Evolutionary conservation across 1,140 invertebrate genomes (phyloP).

Genomic region (Notospermus geniculatus): DNA sequence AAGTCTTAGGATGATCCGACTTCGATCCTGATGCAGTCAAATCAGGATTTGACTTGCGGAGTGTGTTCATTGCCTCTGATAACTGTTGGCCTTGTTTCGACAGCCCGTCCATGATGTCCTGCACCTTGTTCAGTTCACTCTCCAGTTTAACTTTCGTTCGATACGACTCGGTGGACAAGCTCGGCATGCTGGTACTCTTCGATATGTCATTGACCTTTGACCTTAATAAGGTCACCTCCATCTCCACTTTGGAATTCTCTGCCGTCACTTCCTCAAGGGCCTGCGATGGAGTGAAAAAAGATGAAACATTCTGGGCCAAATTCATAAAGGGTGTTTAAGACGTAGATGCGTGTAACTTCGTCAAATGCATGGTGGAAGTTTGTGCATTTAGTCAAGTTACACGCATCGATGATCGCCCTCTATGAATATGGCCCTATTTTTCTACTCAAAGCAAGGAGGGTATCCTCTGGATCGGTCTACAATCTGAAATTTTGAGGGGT

Average conservation of each 20-base stretch:
- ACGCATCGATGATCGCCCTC: too few species aligned
- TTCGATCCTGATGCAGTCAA: constrained; percentile 29
- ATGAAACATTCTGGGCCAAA: too few species aligned
- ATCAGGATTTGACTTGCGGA: constrained; percentile 65
- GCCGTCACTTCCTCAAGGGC: constrained; percentile 87
- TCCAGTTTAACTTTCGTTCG: constrained; percentile 62
- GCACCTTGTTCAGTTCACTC: constrained; percentile 77
- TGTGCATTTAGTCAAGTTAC: too few species aligned
- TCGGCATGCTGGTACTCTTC: constrained; percentile 44
- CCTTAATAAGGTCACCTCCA: constrained; percentile 78
- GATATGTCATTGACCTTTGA: constrained; percentile 74
- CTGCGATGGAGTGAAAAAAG: constrained; percentile 55
- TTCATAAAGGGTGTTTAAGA: too few species aligned
- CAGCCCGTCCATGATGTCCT: constrained; percentile 78
- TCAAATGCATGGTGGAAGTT: too few species aligned
- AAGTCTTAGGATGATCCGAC: constrained; percentile 54
- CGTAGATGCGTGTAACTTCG: background rate
- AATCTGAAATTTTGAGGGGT: too few species aligned
- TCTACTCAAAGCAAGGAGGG: too few species aligned
- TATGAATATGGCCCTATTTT: too few species aligned
- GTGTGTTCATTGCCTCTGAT: constrained; percentile 74
- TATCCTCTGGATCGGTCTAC: too few species aligned
- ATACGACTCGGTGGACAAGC: constrained; percentile 48
- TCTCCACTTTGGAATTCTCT: constrained; percentile 82
- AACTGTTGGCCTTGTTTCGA: constrained; percentile 79